Evolutionary conservation across 1,140 invertebrate species (phyloP).

Genomic region (Tribolium madens): DNA sequence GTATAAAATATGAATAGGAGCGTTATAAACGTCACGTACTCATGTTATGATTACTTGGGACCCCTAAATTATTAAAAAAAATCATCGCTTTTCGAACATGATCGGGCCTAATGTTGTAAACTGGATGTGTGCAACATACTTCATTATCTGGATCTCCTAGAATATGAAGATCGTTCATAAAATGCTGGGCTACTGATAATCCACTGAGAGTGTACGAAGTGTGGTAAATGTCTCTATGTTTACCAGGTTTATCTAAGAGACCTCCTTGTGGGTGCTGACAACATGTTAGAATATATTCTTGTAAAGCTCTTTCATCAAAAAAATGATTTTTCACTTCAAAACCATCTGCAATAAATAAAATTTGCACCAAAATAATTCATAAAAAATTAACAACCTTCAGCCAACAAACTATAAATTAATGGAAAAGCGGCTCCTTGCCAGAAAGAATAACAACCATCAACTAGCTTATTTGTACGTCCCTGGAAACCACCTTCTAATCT

Average conservation of each 20-base stretch:
- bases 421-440: slow-evolving; percentile 97
- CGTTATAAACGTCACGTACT: slow-evolving; percentile 18
- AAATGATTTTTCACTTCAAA: slow-evolving; percentile 71
- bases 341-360: slow-evolving; percentile 56
- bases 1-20: background rate
- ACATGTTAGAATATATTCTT: slow-evolving; percentile 95
- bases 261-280: slow-evolving; percentile 93
- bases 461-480: slow-evolving; percentile 97
- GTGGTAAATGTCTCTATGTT: slow-evolving; percentile 92
- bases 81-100: slow-evolving; percentile 66
- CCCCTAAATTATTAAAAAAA: slow-evolving; percentile 65
- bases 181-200: slow-evolving; percentile 93
- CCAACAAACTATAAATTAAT: slow-evolving; percentile 64
- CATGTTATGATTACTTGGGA: slow-evolving; percentile 10
- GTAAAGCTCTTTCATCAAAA: slow-evolving; percentile 87
- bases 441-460: slow-evolving; percentile 99
- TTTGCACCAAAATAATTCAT: background rate
- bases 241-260: slow-evolving; percentile 95
- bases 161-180: slow-evolving; percentile 69
- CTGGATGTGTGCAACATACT: slow-evolving; percentile 73
- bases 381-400: slow-evolving; percentile 41
- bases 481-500: slow-evolving; percentile 92
- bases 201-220: slow-evolving; percentile 97
- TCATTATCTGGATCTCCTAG: slow-evolving; percentile 73
- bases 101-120: slow-evolving; percentile 75